Evolutionary conservation across 2,888 invertebrate genomes (phyloP), one percentile per base, ranked within the genome.

Genomic region (Melipona bicolor): DNA sequence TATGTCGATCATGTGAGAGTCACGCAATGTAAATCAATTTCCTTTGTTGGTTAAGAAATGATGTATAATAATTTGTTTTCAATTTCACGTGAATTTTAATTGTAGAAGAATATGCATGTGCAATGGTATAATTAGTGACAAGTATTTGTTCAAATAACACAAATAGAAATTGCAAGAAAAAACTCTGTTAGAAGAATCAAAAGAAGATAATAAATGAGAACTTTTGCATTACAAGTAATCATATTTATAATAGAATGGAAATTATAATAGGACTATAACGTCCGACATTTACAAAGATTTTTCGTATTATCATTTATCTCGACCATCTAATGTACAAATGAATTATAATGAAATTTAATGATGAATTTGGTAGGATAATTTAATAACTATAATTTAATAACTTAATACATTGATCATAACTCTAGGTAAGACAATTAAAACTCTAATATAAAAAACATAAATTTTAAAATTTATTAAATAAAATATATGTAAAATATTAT

Each of bases 11-110:
- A 76, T 43, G 61, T 21, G 4, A 36, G 19, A 77, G 17, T 11
- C 67, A 76, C 50, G 52, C 77, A 79, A 79, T 79, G 61, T 27
- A 32, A 78, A 21, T 54, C 77, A 68, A 76, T 76, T 76, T 50
- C 79, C 61, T 67, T 76, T 68, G 76, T 76, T 27, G 17, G 61
- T 2, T n/a, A 67, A 79, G 77, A 52, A 76, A 68, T 61, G 61
- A 76, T 43, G 36, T 52, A 67, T 50, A 43, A 43, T 43, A 43
- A 76, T 61, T 76, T 61, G n/a, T 36, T 9, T n/a, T 49, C 75
- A 64, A 78, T 74, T 74, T 59, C 54, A 65, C n/a, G n/a, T 59
- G n/a, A n/a, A n/a, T n/a, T n/a, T n/a, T n/a, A 24, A 78, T 74
- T 65, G 32, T 54, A 54, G 52, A n/a, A 50, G 56, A 78, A 78